Evolutionary conservation across 2,113 vertebrate species (phyloP), one percentile per base, ranked within the genome.

Genomic region (Otus sunia): DNA sequence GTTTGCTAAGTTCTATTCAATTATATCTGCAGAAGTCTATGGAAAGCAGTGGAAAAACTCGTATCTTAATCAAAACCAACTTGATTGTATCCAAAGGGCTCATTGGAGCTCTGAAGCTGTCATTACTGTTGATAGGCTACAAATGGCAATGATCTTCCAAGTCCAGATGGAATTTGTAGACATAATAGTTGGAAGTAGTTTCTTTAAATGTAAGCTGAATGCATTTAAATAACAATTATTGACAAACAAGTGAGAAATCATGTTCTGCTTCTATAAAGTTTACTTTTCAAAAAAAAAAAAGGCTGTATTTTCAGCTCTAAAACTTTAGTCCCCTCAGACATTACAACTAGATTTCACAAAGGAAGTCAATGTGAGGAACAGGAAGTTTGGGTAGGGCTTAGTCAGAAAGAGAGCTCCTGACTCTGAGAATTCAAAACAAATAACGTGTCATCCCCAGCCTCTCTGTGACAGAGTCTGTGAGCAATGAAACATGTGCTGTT

Each of bases 341-440:
- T 59, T 72, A 10, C 9, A 67, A 66, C 9, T 43, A 52, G 15
- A 77, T 94, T 93, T 94, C 72, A 90, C 49, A 77, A 88, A 94
- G 72, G 37, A 78, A 92, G 50, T 39, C 41, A 32, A 21, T 18
- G 2, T 88, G 47, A 92, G 23, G 78, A 90, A 74, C 85, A 95
- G 85, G 93, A 97, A 95, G 20, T 43, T 83, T 92, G 94, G 71
- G 62, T n/a, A 79, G 22, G 71, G 37, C 64, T 96, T 96, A 96
- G 78, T 96, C 86, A 95, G 82, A 90, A 91, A 92, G 71, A 91
- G 30, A 82, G 41, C 36, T 95, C 37, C 85, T 88, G 59, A 59
- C 79, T 91, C 29, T 0, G 19, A 88, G 47, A 77, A 67, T 73
- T 92, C 78, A 93, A 94, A 94, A 92, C 81, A 94, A 93, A 64